These are phyloP conservation scores for Syngnathus scovelli DNA, from an alignment of 2,113 vertebrate species.

Conservation along the genomic window DNA sequence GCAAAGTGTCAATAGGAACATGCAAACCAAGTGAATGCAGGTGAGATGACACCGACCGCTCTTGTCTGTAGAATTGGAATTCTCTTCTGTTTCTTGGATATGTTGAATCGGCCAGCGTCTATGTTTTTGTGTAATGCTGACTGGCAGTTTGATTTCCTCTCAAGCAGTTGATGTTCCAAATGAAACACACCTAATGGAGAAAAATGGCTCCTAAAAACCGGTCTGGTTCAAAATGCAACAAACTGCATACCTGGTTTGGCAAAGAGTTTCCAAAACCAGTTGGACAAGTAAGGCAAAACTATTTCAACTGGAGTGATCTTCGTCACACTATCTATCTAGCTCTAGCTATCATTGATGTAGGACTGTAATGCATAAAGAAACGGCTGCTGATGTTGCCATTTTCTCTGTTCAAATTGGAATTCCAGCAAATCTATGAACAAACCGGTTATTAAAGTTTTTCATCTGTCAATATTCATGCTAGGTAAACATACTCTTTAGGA, in stretches of 20 bases:
- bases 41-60: neutral
- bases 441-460: no score
- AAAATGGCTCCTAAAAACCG: neutral
- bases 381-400: no score
- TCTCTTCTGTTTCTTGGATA: neutral
- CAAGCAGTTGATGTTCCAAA: neutral
- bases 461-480: neutral
- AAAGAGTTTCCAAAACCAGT: neutral
- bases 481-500: neutral
- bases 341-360: neutral
- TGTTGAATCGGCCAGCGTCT: neutral
- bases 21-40: neutral
- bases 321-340: no score
- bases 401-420: no score
- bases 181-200: neutral
- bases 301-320: neutral
- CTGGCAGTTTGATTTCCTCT: neutral
- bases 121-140: neutral
- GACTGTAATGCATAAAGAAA: no score
- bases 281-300: neutral
- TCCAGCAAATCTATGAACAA: no score
- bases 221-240: neutral
- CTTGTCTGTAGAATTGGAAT: neutral
- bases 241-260: neutral
- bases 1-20: neutral